These are phyloP conservation scores for Octodonta nipae DNA, from an alignment of 2,888 invertebrate species.

Conservation along the genomic window DNA sequence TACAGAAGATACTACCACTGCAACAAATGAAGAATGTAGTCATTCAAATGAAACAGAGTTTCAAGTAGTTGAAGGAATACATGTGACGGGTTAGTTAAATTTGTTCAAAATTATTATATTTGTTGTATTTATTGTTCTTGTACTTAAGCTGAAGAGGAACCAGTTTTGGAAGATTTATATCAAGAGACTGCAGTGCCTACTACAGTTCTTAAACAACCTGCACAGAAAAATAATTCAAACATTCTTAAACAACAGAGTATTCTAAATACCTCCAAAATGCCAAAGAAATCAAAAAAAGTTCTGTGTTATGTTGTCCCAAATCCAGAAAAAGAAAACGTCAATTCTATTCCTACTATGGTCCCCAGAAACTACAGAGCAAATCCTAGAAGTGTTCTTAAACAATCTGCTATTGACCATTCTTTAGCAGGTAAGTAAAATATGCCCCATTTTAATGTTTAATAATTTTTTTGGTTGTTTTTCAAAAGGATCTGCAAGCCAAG, in stretches of 20 bases:
- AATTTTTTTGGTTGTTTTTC: no score
- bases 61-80: slow-evolving; percentile 27
- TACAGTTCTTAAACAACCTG: not conserved
- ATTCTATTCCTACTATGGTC: slow-evolving; percentile 10
- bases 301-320: slow-evolving; percentile 25
- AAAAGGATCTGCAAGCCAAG: no score
- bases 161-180: not conserved
- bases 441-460: no score
- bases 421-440: no score
- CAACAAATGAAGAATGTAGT: no score
- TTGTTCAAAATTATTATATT: not conserved
- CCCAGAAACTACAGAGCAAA: slow-evolving; percentile 16
- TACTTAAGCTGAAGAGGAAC: slow-evolving; percentile 11
- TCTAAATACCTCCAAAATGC: slow-evolving; percentile 7
- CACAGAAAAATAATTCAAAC: slow-evolving; percentile 9
- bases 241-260: slow-evolving; percentile 17
- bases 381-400: slow-evolving; percentile 29
- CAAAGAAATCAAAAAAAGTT: slow-evolving; percentile 15
- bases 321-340: slow-evolving; percentile 31
- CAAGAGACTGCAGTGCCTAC: not conserved
- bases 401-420: no score
- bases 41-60: no score
- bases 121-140: not conserved
- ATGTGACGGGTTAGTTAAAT: slow-evolving; percentile 26
- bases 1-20: no score